Evolutionary conservation across 1,140 invertebrate species (phyloP).

Genomic region (Aplysia californica): DNA sequence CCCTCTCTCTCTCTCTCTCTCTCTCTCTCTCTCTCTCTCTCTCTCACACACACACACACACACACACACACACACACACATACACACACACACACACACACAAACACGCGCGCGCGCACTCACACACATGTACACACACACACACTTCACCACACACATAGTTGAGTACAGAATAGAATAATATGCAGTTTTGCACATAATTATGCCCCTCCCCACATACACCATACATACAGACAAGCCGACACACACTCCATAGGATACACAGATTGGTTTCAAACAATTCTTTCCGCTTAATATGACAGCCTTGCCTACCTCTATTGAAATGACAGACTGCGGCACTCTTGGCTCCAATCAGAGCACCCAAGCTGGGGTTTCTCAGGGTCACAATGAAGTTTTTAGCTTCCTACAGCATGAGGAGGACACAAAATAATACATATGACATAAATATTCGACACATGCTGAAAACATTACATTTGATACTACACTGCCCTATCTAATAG

Average conservation of each 20-base stretch:
- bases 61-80: too few relatives aligned
- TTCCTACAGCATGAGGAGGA: constrained; percentile 44
- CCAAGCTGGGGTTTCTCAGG: constrained; percentile 71
- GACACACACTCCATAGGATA: not conserved
- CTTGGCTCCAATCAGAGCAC: constrained; percentile 70
- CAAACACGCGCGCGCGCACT: too few relatives aligned
- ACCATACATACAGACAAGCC: too few relatives aligned
- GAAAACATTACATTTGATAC: too few relatives aligned
- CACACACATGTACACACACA: too few relatives aligned
- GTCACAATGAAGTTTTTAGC: constrained; percentile 67
- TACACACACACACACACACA: too few relatives aligned
- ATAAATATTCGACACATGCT: not conserved
- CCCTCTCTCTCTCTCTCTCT: too few relatives aligned
- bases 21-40: too few relatives aligned
- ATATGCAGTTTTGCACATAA: not conserved
- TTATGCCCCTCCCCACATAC: too few relatives aligned
- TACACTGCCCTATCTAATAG: too few relatives aligned
- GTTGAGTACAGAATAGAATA: not conserved
- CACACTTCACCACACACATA: not conserved
- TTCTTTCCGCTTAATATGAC: not conserved
- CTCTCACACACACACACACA: too few relatives aligned
- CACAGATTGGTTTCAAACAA: not conserved
- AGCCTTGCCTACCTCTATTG: constrained; percentile 51
- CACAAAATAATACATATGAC: constrained; percentile 59
- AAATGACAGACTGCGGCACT: constrained; percentile 57